Base-by-base conservation (phyloP, 2,113 vertebrate species). In the Maccullochella peelii region DNA sequence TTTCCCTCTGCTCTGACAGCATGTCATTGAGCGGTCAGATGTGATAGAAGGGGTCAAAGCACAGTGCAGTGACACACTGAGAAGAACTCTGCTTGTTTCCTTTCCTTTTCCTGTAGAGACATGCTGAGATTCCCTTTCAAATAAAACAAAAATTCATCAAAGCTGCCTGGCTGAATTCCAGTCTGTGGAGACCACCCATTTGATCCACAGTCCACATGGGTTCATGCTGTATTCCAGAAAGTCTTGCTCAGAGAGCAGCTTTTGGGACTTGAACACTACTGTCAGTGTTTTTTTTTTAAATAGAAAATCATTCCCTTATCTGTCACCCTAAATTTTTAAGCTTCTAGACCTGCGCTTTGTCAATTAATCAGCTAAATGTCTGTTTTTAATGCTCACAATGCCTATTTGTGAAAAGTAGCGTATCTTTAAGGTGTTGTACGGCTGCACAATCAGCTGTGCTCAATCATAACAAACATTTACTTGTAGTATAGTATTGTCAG, bases 31-130 rank as follows among this genome's bases (percentile, higher is more conserved):
- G 79, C 44, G 40, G 78, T 91, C 85, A 84, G 73, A 80, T 83
- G 81, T 69, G 72, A 80, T 66, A 52, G 73, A 79, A 66, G 33
- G 47, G 91, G 88, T 91, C 91, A 90, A 42, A 76, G 83, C 88
- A 58, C 72, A 80, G 78, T 67, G 36, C 73, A 66, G 79, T 73
- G 91, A 90, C 85, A 82, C 73, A 10, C 44, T 73, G 83, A 74
- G 77, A 81, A 68, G 68, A 84, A 76, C 83, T 69, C 70, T 68
- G 81, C 80, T 80, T 73, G 72, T 88, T 86, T 82, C 74, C 63
- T 72, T 91, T 91, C 89, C 82, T 92, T 90, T 88, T 92, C 50
- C 83, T 72, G 54, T 27, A 67, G 68, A 63, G 76, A 55, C 76
- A 2, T 59, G 84, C 88, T 85, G 91, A 54, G 77, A 83, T 78